A percentile compares a stretch with the other conserved stretches of the same genome.
phyloP scores from a whole-genome alignment of 2,888 invertebrate species.

The Scrobipalpa costella region DNA sequence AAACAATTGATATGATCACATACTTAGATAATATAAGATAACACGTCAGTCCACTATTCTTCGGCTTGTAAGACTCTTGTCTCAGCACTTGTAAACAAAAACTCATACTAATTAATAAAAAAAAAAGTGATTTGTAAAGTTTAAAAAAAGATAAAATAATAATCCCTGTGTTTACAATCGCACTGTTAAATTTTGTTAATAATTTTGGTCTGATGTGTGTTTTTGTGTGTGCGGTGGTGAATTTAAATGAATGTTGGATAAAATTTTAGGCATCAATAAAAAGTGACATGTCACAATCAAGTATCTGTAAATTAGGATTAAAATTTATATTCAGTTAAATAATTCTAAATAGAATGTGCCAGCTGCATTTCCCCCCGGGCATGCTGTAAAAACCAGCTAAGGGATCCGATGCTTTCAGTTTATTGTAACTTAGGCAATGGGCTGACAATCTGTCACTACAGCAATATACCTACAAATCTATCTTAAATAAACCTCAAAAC shows the following conservation, averaged over 20 bases:
- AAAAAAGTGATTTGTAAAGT: neutral
- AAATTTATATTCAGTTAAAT: too few species aligned
- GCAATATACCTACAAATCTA: too few species aligned
- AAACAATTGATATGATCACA: slow-evolving; percentile 12
- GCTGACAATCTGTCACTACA: too few species aligned
- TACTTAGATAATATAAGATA: slow-evolving; percentile 15
- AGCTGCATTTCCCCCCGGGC: too few species aligned
- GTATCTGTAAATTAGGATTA: too few species aligned
- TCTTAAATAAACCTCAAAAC: too few species aligned
- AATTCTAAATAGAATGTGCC: too few species aligned
- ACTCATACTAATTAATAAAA: neutral
- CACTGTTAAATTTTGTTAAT: neutral
- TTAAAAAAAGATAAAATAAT: neutral
- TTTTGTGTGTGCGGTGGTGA: neutral
- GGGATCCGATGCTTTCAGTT: too few species aligned
- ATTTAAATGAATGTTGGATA: neutral
- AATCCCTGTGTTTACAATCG: neutral
- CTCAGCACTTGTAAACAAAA: slow-evolving; percentile 3
- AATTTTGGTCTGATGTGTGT: slow-evolving; percentile 2
- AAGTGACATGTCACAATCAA: too few species aligned
- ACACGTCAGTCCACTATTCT: slow-evolving; percentile 2
- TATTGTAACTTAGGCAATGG: too few species aligned
- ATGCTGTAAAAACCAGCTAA: too few species aligned
- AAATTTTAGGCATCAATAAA: neutral
- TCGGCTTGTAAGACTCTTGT: slow-evolving; percentile 3